Base-by-base conservation (phyloP, 1,140 invertebrate genomes). In the Drosophila ananassae region DNA sequence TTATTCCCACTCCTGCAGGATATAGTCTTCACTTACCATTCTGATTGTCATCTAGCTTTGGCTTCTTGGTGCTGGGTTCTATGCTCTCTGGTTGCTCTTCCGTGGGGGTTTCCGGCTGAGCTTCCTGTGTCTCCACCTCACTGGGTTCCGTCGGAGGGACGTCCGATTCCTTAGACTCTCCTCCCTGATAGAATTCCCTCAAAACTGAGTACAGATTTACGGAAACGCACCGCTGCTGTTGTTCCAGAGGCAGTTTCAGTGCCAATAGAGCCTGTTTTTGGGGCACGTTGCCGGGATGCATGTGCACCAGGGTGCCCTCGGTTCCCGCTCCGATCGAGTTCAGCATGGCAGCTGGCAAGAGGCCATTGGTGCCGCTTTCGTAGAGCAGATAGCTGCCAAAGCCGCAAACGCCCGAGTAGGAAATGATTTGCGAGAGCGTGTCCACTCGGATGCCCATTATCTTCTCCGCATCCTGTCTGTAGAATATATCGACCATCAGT, bases 391-490 rank as follows among this genome's bases (percentile, higher is more conserved):
- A 97, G 48, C 94, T 95, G 2, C 96, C 96, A 76, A 95, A 94
- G 2, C 94, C 94, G 79, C 95, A 95, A 1, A 99, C 93, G 90
- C 98, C 97, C 2, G 95, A 94, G 77, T 95, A 95, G 0, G 95
- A 95, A 25, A 98, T 93, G 34, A 99, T 95, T 92, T 98, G 98
- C 5, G 97, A 95, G 13, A 99, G 92, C 6, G 96, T 95, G 82
- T 99, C 98, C 69, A 96, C 94, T 55, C 98, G 93, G 44, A 99
- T 93, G 79, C 94, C 95, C 92, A 96, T 93, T 48, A 97, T 95
- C 93, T 97, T 97, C 2, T 92, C 92, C 2, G 95, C 93, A 80
- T 97, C 95, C 85, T 96, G 94, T 41, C 93, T 94, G 79, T 95
- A 97, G 85, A 97, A 96, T 82, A 98, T 95, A 74, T 97, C 95